Base-by-base conservation (phyloP, 2,888 invertebrate species). In the Petrolisthes cinctipes region DNA sequence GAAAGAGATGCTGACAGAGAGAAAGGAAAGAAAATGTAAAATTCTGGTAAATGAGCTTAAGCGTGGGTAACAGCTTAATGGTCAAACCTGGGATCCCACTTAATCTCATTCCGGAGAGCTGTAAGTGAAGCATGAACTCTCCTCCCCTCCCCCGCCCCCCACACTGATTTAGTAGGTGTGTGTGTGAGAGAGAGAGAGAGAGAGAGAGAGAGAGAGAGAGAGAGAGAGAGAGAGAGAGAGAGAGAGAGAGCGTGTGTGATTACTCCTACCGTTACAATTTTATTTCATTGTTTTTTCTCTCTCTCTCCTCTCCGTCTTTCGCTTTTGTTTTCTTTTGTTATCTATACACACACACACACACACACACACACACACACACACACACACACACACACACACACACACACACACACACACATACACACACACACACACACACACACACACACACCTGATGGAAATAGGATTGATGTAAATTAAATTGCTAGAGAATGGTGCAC, bases 181-280 rank as follows among this genome's bases (percentile, higher is more conserved):
- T 61, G 61, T 17, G 61, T 17, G 11, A 2, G 1, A 2, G 61
- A 11, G 61, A 9, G 17, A 61, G 61, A 61, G 61, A 61, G 61
- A 61, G 61, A 61, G 61, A 61, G 61, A 61, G 61, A 61, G 61
- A 61, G 61, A 61, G 61, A 61, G 61, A 61, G 61, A 61, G 61
- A 61, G 61, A 61, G 61, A 61, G 61, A 61, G 61, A 61, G 61
- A 61, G 61, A 61, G 61, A 61, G 61, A 61, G 61, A 61, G 61
- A 61, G 61, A 61, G 61, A 61, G 61, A 61, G 61, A 61, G 61
- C 2, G 37, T 37, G 37, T 37, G 37, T 37, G 37, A 37, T 37
- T 37, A 37, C 2, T 37, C 37, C n/a, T n/a, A n/a, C n/a, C n/a
- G n/a, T n/a, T n/a, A n/a, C n/a, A n/a, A n/a, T n/a, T n/a, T n/a